phyloP scores from a whole-genome alignment of 2,888 invertebrate genomes.

The Furcula furcula region DNA sequence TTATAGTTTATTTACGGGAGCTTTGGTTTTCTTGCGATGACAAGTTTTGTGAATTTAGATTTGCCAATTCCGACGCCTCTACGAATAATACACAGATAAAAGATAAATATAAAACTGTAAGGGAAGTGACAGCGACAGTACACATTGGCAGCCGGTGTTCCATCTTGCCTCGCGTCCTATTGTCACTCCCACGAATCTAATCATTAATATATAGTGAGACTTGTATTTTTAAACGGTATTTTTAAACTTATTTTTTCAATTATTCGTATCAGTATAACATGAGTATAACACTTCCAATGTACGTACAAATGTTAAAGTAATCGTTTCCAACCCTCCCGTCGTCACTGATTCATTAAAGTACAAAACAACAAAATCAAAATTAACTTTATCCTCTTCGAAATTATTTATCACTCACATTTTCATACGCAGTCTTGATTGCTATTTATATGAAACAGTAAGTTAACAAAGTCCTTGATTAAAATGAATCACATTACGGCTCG shows the following conservation, averaged over 20 bases:
- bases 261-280: too few species aligned
- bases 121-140: slow-evolving; percentile 27
- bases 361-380: too few species aligned
- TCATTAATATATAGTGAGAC: slow-evolving; percentile 5
- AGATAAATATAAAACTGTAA: slow-evolving; percentile 2
- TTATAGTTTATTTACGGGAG: too few species aligned
- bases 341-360: too few species aligned
- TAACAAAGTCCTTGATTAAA: slow-evolving; percentile 37
- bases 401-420: neutral
- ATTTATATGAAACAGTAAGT: slow-evolving; percentile 3
- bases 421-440: neutral
- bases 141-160: slow-evolving; percentile 32
- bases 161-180: slow-evolving; percentile 43
- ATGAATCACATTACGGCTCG: slow-evolving; percentile 41
- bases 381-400: neutral
- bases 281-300: too few species aligned
- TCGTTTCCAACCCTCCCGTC: too few species aligned
- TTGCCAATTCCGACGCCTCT: too few species aligned
- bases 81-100: too few species aligned
- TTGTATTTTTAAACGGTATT: neutral
- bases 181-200: slow-evolving; percentile 34
- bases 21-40: too few species aligned
- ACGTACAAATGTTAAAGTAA: too few species aligned
- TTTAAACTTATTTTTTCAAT: too few species aligned
- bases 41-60: too few species aligned